phyloP scores from a whole-genome alignment of 2,888 invertebrate species.

The Sarcophaga caerulescens region DNA sequence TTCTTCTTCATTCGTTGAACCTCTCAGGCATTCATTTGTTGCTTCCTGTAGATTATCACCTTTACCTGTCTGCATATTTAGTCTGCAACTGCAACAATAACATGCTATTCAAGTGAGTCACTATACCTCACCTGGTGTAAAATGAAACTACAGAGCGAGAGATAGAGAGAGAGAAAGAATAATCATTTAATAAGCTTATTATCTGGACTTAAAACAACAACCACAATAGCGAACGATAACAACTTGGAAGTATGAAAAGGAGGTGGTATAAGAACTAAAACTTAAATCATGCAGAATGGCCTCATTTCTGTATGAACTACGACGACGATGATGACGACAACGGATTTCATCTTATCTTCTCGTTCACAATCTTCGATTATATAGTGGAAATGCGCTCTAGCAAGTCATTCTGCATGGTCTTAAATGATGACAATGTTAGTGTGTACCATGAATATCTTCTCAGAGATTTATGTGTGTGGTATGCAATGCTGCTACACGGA shows the following conservation, averaged over 20 bases:
- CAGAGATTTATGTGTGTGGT: neutral
- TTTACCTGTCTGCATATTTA: constrained; percentile 10
- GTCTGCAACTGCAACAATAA: constrained; percentile 13
- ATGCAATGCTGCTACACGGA: constrained; percentile 25
- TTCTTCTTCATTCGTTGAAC: neutral
- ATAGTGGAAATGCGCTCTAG: constrained; percentile 7
- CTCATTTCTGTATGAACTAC: constrained; percentile 51
- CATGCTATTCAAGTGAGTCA: neutral
- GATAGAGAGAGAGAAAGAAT: neutral
- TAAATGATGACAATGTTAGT: neutral
- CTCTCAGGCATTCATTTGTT: neutral
- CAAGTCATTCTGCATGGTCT: constrained; percentile 20
- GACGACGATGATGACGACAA: neutral
- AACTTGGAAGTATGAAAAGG: neutral
- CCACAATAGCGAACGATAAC: neutral
- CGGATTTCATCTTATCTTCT: neutral
- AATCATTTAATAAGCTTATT: constrained; percentile 67
- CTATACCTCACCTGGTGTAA: constrained; percentile 37
- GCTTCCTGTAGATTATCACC: constrained; percentile 57
- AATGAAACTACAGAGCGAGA: constrained; percentile 25
- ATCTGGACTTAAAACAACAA: constrained; percentile 43
- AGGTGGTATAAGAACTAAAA: constrained; percentile 15
- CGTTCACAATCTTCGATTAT: neutral
- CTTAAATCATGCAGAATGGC: constrained; percentile 67
- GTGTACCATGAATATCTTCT: no score